Base-by-base conservation (phyloP, 2,888 invertebrate species). In the Harpalus rufipes region DNA sequence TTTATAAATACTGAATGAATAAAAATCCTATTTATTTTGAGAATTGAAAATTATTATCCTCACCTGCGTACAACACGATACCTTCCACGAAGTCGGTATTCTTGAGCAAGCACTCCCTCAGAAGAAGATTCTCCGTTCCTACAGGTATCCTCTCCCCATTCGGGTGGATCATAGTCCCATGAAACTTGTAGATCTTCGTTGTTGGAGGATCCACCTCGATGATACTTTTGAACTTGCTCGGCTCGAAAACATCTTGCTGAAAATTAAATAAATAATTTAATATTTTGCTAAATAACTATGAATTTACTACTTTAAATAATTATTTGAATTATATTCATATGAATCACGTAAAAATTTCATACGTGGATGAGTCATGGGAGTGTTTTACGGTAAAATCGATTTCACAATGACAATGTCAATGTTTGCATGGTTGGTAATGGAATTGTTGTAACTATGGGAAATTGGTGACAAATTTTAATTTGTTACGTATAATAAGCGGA, bases 41-140 rank as follows among this genome's bases (percentile, higher is more conserved):
- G 10, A 12, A 12, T 12, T 51, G 12, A 51, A 12, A 51, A 51
- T 51, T 51, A 12, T 39, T 68, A 25, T 58, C 85, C 88, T 89
- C 90, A 94, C 95, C 96, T 87, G 97, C 98, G 93, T 99, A 99
- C 81, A 99, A 96, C 76, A 99, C 98, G 89, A 99, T 96, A 85
- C 99, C 99, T 91, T 99, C 99, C 59, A 99, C 94, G 90, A 94
- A 99, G 91, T 98, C 98, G 8, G 99, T 99, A 91, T 99, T 99
- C 92, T 98, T 97, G 88, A 99, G 93, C 87, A 96, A 94, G 91
- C 98, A 99, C 90, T 98, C 99, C 89, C 99, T 93, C 86, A 99
- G 94, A 87, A 99, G 92, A 87, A 99, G 94, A 92, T 98, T 97
- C 89, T 98, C 97, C 81, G 97, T 97, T 88, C 94, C 94, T 83